Evolutionary conservation across 2,113 vertebrate genomes (phyloP).

Genomic region (Nematolebias whitei): DNA sequence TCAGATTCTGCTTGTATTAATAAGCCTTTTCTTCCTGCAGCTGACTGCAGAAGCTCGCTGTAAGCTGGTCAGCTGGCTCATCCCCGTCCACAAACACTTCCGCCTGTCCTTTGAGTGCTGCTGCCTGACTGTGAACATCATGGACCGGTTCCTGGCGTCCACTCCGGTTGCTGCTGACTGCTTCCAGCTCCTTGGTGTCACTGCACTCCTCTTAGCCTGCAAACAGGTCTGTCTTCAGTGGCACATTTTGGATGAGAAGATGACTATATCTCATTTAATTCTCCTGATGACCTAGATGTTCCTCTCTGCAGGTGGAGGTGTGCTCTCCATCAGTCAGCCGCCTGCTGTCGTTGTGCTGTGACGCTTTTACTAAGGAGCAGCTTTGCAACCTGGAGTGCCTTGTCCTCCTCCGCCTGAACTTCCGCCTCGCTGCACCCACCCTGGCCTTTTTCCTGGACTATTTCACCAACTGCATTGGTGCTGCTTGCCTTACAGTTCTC

Average conservation of each 20-base stretch:
- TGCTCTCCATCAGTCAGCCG: constrained; percentile 85
- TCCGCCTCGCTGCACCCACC: constrained; percentile 87
- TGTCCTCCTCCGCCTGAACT: constrained; percentile 86
- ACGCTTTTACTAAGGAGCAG: constrained; percentile 87
- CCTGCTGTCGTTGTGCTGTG: constrained; percentile 88
- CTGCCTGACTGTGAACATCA: constrained; percentile 88
- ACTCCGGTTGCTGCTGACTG: constrained; percentile 92
- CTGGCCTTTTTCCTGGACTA: constrained; percentile 90
- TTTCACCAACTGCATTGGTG: constrained; percentile 77
- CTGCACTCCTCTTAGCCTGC: constrained; percentile 88
- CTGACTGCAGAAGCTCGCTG: constrained; percentile 89
- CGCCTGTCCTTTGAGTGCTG: constrained; percentile 89
- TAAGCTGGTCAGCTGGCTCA: constrained; percentile 93
- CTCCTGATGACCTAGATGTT: background rate
- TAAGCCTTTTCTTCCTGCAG: constrained; percentile 67
- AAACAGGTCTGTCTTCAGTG: constrained; percentile 84
- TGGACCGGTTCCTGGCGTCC: constrained; percentile 90
- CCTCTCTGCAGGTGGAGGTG: constrained; percentile 86
- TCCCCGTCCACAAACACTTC: constrained; percentile 86
- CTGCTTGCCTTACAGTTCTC: constrained; percentile 19
- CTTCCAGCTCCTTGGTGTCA: constrained; percentile 94
- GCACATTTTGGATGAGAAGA: background rate
- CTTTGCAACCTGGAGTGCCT: constrained; percentile 93
- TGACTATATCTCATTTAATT: background rate
- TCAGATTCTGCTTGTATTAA: background rate